Evolutionary conservation across 2,113 vertebrate species (phyloP), one percentile per base, ranked within the genome.

Genomic region (Elaphurus davidianus): DNA sequence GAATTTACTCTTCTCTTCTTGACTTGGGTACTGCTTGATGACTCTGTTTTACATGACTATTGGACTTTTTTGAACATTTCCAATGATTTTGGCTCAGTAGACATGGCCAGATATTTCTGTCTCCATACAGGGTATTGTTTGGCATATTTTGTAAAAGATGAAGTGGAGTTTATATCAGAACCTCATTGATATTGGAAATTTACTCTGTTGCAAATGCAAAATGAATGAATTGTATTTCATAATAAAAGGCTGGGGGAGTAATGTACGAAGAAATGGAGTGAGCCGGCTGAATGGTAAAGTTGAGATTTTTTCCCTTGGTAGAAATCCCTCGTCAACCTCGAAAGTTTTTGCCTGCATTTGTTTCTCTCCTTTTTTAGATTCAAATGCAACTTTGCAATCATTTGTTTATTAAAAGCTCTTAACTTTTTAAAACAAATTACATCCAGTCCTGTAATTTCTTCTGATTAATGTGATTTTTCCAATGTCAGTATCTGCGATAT

Each of bases 391-490:
- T 81, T 91, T 59, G 6, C 13, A 84, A 33, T 81, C 15, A 91
- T 87, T 90, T 64, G 62, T 57, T 94, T 87, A 45, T 90, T 23
- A 52, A 17, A 62, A 14, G 2, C 59, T 30, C 33, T 57, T 54
- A 62, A 23, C 17, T 59, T 87, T 79, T 90, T 90, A 84, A 92
- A 95, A 60, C 19, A 90, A 76, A 86, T 85, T 87, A 50, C 3
- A 81, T 64, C 45, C 28, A 82, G 25, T 81, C 16, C 23, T 86
- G 78, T 60, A 86, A 82, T 90, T 88, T 97, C 59, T 55, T 94
- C 45, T 96, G 67, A 94, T 36, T 85, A 74, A 92, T 81, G 57
- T 64, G 21, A 76, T 81, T 97, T 97, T 86, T 27, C 79, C 71
- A 81, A 71, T 55, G 14, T 36, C 36, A 86, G 8, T 89, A 84